These are phyloP conservation scores for Pseudopipra pipra DNA, from an alignment of 2,113 vertebrate species.

Conservation along the genomic window DNA sequence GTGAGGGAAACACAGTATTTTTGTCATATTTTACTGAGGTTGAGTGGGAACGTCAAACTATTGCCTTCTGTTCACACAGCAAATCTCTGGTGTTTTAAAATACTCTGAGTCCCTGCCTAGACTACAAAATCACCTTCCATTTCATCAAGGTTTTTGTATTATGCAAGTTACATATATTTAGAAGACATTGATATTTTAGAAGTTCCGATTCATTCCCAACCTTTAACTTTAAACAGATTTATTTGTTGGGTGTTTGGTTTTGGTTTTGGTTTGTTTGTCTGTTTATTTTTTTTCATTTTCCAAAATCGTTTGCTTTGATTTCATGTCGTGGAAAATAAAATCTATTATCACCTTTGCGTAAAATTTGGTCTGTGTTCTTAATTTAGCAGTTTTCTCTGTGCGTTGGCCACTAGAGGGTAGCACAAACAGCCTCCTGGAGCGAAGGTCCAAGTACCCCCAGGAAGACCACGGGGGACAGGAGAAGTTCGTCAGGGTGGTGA, in stretches of 20 bases:
- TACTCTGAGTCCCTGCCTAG: not conserved
- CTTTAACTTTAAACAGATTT: not conserved
- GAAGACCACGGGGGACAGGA: rapidly evolving
- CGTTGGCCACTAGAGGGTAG: constrained; percentile 57
- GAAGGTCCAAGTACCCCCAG: not conserved
- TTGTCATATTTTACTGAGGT: not conserved
- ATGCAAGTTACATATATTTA: not conserved
- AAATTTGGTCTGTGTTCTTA: not conserved
- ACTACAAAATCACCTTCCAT: constrained; percentile 9
- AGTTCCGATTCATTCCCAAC: not conserved
- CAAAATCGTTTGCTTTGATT: not conserved
- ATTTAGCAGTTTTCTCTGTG: not conserved
- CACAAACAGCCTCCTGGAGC: constrained; percentile 27
- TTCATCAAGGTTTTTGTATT: constrained; percentile 45
- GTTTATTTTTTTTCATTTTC: not conserved
- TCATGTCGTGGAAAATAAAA: not conserved
- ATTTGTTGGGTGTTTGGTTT: not conserved
- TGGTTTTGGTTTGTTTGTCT: too few species aligned
- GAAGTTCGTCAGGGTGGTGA: too few species aligned
- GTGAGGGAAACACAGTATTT: not conserved
- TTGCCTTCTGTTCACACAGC: not conserved
- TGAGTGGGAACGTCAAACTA: not conserved
- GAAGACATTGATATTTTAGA: not conserved
- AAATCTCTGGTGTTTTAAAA: constrained; percentile 14
- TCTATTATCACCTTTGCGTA: not conserved